phyloP scores from a whole-genome alignment of 2,113 vertebrate genomes.

The Anhinga rufa region DNA sequence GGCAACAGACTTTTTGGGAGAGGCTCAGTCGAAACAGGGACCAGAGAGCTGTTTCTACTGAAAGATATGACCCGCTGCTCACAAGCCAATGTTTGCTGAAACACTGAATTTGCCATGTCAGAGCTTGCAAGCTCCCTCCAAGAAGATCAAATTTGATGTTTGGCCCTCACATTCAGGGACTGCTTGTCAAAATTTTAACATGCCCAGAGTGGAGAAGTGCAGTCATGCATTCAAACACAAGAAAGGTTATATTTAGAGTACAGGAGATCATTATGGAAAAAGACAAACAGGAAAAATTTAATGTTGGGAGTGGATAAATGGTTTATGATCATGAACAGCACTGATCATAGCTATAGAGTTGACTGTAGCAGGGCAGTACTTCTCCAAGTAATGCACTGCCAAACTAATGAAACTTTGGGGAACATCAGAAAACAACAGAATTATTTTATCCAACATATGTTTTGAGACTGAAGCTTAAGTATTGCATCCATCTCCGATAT shows the following conservation, averaged over 20 bases:
- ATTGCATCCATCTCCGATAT: neutral
- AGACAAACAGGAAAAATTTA: neutral
- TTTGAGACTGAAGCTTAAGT: neutral
- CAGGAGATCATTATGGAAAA: neutral
- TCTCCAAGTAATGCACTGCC: neutral
- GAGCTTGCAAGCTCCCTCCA: neutral
- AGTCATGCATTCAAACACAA: neutral
- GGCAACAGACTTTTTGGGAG: neutral
- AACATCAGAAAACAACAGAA: neutral
- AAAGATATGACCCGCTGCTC: neutral
- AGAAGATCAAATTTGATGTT: neutral
- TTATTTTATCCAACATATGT: neutral
- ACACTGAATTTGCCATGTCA: neutral
- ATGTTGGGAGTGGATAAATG: neutral
- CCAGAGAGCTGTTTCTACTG: neutral
- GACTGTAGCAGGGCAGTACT: neutral
- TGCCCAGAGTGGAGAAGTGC: neutral
- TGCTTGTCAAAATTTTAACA: neutral
- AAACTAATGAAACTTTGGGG: neutral
- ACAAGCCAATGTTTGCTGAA: neutral
- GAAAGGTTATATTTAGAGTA: neutral
- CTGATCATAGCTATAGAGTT: neutral
- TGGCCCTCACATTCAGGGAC: neutral
- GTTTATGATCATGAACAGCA: neutral
- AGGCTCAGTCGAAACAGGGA: neutral